Conservation (phyloP, 2,888 invertebrate species). For the Drosophila fungiperda region DNA sequence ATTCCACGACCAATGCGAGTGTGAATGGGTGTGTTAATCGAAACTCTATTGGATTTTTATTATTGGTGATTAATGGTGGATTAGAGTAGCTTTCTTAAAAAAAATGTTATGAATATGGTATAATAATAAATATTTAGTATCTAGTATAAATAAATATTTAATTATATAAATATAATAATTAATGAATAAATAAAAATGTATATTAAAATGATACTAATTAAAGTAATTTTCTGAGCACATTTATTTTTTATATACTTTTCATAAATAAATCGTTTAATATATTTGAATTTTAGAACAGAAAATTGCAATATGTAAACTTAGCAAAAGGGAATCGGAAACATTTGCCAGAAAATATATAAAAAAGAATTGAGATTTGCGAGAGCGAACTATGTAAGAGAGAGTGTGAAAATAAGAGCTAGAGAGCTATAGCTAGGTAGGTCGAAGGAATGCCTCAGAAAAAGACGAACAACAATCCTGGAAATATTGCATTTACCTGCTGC, state of each 20-base stretch:
- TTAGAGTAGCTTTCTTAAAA: not conserved
- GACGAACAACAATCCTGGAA: not conserved
- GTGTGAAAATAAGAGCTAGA: not conserved
- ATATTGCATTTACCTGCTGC: conserved; percentile 27
- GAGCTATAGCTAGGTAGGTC: not conserved
- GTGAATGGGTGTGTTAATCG: not conserved
- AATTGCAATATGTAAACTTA: not conserved
- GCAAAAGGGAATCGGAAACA: not conserved
- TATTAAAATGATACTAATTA: not conserved
- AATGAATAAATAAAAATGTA: not conserved
- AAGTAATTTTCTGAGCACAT: not conserved
- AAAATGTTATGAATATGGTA: not conserved
- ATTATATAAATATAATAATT: not conserved
- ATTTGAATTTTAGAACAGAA: not conserved
- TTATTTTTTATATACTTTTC: not conserved
- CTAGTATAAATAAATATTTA: not conserved
- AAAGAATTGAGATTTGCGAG: not conserved
- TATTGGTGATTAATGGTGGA: not conserved
- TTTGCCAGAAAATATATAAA: not conserved
- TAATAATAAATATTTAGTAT: not conserved
- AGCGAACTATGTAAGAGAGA: conserved; percentile 5
- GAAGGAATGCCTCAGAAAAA: conserved; percentile 18
- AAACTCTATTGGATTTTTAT: conserved; percentile 1
- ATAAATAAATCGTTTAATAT: not conserved
- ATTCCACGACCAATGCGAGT: conserved; percentile 47